Conservation (phyloP, 1,140 invertebrate species). For the Calephelis virginiensis region DNA sequence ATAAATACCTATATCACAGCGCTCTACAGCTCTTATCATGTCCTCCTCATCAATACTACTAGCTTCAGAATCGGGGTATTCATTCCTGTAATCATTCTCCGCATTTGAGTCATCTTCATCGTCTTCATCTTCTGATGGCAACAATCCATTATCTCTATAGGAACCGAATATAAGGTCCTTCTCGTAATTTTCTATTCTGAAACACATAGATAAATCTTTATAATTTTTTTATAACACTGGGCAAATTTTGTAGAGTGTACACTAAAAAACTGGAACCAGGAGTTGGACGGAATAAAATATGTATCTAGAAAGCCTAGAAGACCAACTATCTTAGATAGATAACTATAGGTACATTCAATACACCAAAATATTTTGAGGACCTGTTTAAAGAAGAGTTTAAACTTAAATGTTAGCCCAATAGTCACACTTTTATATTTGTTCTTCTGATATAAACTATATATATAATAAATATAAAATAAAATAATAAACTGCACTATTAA, state of each 20-base stretch:
- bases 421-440: not conserved
- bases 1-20: conserved; percentile 53
- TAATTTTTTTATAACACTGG: not conserved
- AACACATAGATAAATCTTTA: conserved; percentile 28
- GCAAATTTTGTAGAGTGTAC: no score
- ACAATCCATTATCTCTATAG: conserved; percentile 58
- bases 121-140: conserved; percentile 48
- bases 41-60: conserved; percentile 79
- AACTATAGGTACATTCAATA: no score
- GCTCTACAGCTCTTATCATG: conserved; percentile 72
- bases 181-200: conserved; percentile 74
- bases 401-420: not conserved
- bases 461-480: no score
- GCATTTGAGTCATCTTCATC: conserved; percentile 80
- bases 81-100: conserved; percentile 80
- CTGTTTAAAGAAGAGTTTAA: no score
- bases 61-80: conserved; percentile 79
- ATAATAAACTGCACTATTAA: no score
- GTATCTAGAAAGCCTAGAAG: no score
- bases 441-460: not conserved
- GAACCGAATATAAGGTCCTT: conserved; percentile 68
- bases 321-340: no score
- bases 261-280: no score
- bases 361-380: no score
- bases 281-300: no score